Base-by-base conservation (phyloP, 2,888 invertebrate genomes). In the Ectobius pallidus region DNA sequence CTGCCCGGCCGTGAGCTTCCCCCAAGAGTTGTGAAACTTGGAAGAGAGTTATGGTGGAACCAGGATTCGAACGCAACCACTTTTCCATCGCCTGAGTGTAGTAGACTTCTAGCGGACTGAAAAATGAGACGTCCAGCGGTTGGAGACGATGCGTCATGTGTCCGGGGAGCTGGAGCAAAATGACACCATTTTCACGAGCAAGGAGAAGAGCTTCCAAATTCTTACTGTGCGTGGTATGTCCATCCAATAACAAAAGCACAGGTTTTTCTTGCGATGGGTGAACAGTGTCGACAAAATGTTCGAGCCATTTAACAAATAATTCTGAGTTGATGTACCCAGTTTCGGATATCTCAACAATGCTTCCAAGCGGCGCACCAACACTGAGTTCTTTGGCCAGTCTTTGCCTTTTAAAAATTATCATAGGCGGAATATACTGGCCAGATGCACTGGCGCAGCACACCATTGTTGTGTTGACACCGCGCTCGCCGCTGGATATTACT, bases 131-230 rank as follows among this genome's bases (percentile, higher is more conserved):
- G 34, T 79, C 78, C 25, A 78, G 72, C 32, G 77, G 78, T 62
- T 79, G 79, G 6, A 79, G 68, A 42, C 77, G 52, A 49, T 78
- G 77, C 9, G 77, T 78, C 3, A 77, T 78, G 70, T 79, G 78
- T 14, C 72, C 76, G 11, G 78, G 77, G 20, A 79, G 71, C 71
- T 75, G 77, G 42, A 80, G 70, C 73, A 79, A 70, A 14, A 77
- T 71, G 11, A 79, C 74, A 62, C 77, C 78, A 75, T 78, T 72
- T 65, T 70, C 74, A 69, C 75, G 69, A 42, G 77, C 76, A 72
- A 77, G 68, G 42, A 49, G 16, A 3, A 78, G n/a, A 25, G 77
- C 77, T 25, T 77, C 77, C 27, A 79, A 67, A 75, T 78, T 79
- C 70, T 76, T 78, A 9, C 75, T 75, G 61, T 80, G 78, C 11